phyloP scores from a whole-genome alignment of 2,797 vertebrate genomes.

The Danio choprae region DNA sequence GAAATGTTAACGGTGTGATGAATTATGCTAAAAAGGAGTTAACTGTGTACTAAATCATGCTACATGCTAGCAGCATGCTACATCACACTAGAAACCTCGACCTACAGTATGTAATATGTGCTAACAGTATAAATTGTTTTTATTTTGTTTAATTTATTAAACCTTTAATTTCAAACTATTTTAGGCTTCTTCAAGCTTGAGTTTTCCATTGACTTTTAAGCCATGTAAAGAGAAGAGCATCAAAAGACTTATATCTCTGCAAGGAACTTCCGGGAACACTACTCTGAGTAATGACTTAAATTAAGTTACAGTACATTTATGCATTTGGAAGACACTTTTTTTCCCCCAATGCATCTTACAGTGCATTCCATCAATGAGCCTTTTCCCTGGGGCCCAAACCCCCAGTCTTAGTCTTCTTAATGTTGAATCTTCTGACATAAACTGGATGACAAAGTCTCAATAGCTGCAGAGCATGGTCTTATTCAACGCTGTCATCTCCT shows the following conservation, averaged over 20 bases:
- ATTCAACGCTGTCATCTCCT: conserved; percentile 70
- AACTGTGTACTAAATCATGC: too few relatives aligned
- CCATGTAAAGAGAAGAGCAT: neutral
- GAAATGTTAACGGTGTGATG: too few relatives aligned
- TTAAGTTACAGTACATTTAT: neutral
- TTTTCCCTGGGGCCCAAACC: neutral
- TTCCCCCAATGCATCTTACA: neutral
- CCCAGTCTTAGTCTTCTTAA: neutral
- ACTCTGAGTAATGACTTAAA: neutral
- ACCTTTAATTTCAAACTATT: too few relatives aligned
- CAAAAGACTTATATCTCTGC: neutral
- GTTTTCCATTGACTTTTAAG: neutral
- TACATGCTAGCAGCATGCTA: too few relatives aligned
- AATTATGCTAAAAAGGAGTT: too few relatives aligned
- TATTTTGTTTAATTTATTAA: too few relatives aligned
- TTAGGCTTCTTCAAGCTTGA: too few relatives aligned
- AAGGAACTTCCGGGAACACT: neutral
- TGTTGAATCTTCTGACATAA: neutral
- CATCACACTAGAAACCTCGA: too few relatives aligned
- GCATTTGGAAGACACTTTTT: neutral
- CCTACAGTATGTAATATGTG: too few relatives aligned
- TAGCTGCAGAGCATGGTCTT: conserved; percentile 58
- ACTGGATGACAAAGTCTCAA: conserved; percentile 63
- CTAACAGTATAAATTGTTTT: too few relatives aligned
- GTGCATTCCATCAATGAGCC: neutral